Base-by-base conservation (phyloP, 2,797 vertebrate species). In the Adelosebastes latens region DNA sequence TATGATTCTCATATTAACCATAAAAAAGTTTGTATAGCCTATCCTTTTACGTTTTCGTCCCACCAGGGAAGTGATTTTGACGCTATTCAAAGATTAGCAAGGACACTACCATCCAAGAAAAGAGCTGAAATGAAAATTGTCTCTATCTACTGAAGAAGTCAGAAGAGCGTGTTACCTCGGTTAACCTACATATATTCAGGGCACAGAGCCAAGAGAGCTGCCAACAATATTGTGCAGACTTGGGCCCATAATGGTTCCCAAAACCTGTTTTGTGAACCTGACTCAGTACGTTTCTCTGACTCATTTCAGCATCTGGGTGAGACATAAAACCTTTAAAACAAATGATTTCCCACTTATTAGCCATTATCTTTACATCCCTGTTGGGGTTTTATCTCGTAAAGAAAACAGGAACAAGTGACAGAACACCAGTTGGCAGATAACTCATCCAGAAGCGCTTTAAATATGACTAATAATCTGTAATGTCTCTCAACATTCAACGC, bases 351-450 rank as follows among this genome's bases (percentile, higher is more conserved):
- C 6, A 46, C 8, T 46, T 8, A 46, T 46, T 46, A 8, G 42
- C 16, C 3, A 39, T 39, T 18, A 18, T 18, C 3, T 86, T 53
- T 31, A 20, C 53, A 67, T 34, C 8, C 34, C 69, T 34, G 11
- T 68, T 65, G 20, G 20, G 11, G 8, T 49, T 69, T 72, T 72
- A 64, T 9, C 24, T 60, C 52, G 16, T 1, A 69, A 10, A 34
- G 32, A 77, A 62, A 84, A 80, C 58, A 87, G 76, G 64, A 85
- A 80, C 34, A 10, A 66, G 8, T 14, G n/a, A 70, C 20, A 32
- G 16, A 67, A 13, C 31, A 36, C 2, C 3, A 65, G 27, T 2
- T 0, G 5, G 8, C 14, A 29, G 29, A 52, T 27, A 29, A 62
- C 22, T 6, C 34, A 27, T 8, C 12, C 20, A 56, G 24, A 49